phyloP scores from a whole-genome alignment of 1,140 invertebrate genomes.

The Magallana ariakensis region DNA sequence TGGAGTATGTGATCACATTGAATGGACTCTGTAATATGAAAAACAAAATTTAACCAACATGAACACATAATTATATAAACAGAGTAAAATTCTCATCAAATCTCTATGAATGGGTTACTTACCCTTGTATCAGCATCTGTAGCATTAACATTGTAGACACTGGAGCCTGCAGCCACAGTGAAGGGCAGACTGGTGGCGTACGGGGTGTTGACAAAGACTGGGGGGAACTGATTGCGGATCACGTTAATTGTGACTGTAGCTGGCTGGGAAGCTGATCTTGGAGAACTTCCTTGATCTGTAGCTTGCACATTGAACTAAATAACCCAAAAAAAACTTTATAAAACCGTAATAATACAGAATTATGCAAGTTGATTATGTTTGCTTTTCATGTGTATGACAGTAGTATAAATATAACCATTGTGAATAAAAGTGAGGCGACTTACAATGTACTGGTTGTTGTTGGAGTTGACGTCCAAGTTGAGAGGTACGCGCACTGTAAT shows the following conservation, averaged over 20 bases:
- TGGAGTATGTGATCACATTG: constrained; percentile 58
- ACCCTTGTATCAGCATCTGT: constrained; percentile 89
- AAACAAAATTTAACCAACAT: neutral
- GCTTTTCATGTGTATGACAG: too few relatives aligned
- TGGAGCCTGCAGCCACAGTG: constrained; percentile 51
- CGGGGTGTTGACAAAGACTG: constrained; percentile 86
- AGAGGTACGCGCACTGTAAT: constrained; percentile 62
- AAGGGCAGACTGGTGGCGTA: constrained; percentile 61
- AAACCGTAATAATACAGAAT: too few relatives aligned
- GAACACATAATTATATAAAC: too few relatives aligned
- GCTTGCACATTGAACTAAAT: constrained; percentile 62
- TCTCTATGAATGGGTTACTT: constrained; percentile 20
- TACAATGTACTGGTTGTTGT: constrained; percentile 53
- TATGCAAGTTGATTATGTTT: too few relatives aligned
- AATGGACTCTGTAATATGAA: constrained; percentile 59
- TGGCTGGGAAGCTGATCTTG: constrained; percentile 37
- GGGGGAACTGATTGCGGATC: constrained; percentile 80
- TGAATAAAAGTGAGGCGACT: neutral
- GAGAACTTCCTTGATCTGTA: constrained; percentile 58
- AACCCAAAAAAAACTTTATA: too few relatives aligned
- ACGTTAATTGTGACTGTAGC: constrained; percentile 73
- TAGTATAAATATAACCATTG: too few relatives aligned
- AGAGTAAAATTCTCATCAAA: too few relatives aligned
- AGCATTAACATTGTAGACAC: constrained; percentile 81
- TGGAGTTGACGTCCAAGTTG: constrained; percentile 49